Base-by-base conservation (phyloP, 2,797 vertebrate species). In the Pseudochirops cupreus region DNA sequence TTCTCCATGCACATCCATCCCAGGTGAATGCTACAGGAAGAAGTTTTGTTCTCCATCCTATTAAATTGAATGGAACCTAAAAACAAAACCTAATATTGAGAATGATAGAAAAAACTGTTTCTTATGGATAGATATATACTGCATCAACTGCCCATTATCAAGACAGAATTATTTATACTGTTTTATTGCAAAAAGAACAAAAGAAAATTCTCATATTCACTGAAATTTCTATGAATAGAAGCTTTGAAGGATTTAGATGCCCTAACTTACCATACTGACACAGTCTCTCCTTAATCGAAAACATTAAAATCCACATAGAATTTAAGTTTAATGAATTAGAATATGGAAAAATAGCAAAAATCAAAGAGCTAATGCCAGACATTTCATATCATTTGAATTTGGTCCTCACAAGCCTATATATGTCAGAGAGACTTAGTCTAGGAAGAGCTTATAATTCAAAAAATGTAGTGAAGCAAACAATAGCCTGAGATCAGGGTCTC, bases 211-310 rank as follows among this genome's bases (percentile, higher is more conserved):
- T 52, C 58, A 56, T 89, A 26, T 94, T 91, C 56, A 56, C 82
- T 58, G 91, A 59, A 52, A 96, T 96, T 67, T 92, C 96, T 67
- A 92, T 89, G 62, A 95, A 95, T 87, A 92, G 82, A 56, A 95
- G 87, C 87, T 96, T 91, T 92, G 92, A 91, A 56, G 89, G 62
- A 91, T 94, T 94, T 82, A 87, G 87, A 4, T 92, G 82, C 91
- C 91, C 91, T 96, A 62, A 96, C 29, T 92, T 82, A 55, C 91
- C 11, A 54, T 24, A 56, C 56, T 93, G 52, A 56, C 55, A 95
- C 59, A 92, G 56, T 82, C 52, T 91, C 55, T 50, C 33, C 92
- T 92, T 91, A 57, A 91, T 29, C 62, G 58, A 95, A 92, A 92
- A 59, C 53, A 56, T 95, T 92, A 92, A 90, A 87, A 94, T 94